Evolutionary conservation across 2,797 vertebrate genomes (phyloP).

Genomic region (Arnoldichthys spilopterus): DNA sequence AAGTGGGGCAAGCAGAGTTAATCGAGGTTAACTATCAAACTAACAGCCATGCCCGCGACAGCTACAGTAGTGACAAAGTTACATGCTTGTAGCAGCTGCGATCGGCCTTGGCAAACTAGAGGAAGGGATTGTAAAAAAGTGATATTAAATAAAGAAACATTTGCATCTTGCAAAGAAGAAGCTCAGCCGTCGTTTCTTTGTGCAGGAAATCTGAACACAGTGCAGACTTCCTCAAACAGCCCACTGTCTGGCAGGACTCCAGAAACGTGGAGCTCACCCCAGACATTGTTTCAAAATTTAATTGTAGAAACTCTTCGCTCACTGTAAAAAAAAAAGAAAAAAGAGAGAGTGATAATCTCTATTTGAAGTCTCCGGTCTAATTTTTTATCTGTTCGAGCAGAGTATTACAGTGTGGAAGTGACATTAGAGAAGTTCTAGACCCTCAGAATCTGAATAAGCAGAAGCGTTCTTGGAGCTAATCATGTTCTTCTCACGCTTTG

Average conservation of each 20-base stretch:
- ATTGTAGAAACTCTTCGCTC: slow-evolving; percentile 8
- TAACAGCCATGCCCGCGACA: background rate
- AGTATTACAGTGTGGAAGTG: background rate
- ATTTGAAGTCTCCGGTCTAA: background rate
- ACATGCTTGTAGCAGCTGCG: slow-evolving; percentile 4
- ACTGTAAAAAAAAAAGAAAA: background rate
- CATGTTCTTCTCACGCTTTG: background rate
- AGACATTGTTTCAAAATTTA: slow-evolving; percentile 12
- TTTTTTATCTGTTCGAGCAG: background rate
- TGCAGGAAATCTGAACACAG: slow-evolving; percentile 43
- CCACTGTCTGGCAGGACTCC: slow-evolving; percentile 15
- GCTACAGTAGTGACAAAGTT: background rate
- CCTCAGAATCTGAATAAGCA: background rate
- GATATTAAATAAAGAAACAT: slow-evolving; percentile 9
- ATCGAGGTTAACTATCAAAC: slow-evolving; percentile 4
- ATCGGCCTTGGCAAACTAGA: background rate
- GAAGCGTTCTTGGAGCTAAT: slow-evolving; percentile 5
- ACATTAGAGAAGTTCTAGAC: slow-evolving; percentile 1
- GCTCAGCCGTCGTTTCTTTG: background rate
- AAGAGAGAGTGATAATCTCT: slow-evolving; percentile 18
- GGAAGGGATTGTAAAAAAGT: background rate
- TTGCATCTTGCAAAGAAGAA: background rate
- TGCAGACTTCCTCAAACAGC: slow-evolving; percentile 35
- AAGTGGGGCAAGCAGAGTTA: background rate
- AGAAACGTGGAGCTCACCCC: background rate